phyloP scores from a whole-genome alignment of 2,888 invertebrate genomes.

The Ethmia dodecea region DNA sequence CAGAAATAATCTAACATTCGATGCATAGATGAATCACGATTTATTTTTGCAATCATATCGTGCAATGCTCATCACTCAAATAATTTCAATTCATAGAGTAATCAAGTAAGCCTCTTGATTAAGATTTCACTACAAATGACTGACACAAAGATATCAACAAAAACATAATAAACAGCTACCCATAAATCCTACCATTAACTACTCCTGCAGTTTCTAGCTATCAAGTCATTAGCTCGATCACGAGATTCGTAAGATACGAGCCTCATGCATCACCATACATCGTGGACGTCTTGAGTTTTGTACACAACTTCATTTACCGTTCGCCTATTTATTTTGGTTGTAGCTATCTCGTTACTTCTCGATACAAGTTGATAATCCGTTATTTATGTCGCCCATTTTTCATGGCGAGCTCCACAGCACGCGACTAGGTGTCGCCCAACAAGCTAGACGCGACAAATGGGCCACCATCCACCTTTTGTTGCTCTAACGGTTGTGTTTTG shows the following conservation, averaged over 20 bases:
- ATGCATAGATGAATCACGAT: too few relatives aligned
- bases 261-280: slow-evolving; percentile 21
- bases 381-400: slow-evolving; percentile 70
- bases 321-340: slow-evolving; percentile 64
- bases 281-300: slow-evolving; percentile 30
- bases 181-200: slow-evolving; percentile 53
- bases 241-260: slow-evolving; percentile 38
- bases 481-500: slow-evolving; percentile 64
- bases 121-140: slow-evolving; percentile 40
- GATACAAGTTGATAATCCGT: slow-evolving; percentile 71
- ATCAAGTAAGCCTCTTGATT: slow-evolving; percentile 31
- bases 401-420: slow-evolving; percentile 57
- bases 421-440: slow-evolving; percentile 54
- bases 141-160: slow-evolving; percentile 24
- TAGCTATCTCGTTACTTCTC: slow-evolving; percentile 61
- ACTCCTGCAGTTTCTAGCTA: slow-evolving; percentile 28
- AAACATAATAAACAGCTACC: slow-evolving; percentile 19
- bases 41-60: too few relatives aligned
- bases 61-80: too few relatives aligned
- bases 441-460: slow-evolving; percentile 50
- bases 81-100: slow-evolving; percentile 6
- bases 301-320: slow-evolving; percentile 64
- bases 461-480: slow-evolving; percentile 60
- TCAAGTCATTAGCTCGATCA: slow-evolving; percentile 32
- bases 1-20: too few relatives aligned